Evolutionary conservation across 1,140 invertebrate species (phyloP).

Genomic region (Megalopta genalis): DNA sequence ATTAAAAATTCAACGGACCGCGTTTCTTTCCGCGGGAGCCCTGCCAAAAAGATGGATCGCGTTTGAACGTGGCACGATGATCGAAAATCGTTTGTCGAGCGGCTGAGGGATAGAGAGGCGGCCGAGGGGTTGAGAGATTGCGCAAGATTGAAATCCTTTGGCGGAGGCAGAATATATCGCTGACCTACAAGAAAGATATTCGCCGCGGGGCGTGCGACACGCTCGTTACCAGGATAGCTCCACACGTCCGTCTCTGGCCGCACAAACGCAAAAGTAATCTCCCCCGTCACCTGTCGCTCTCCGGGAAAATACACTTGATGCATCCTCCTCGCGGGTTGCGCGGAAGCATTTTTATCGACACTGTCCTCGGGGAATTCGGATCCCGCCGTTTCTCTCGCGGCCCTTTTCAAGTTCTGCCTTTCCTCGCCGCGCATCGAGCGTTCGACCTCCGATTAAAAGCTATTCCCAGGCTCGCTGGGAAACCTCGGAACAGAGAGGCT

Average conservation of each 20-base stretch:
- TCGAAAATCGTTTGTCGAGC: conserved; percentile 47
- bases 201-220: conserved; percentile 11
- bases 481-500: not conserved
- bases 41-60: not conserved
- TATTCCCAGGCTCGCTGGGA: conserved; percentile 23
- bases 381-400: conserved; percentile 12
- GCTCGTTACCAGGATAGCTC: conserved; percentile 1
- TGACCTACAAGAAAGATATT: conserved; percentile 46
- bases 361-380: conserved; percentile 35
- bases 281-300: conserved; percentile 59
- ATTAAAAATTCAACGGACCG: not conserved
- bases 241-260: conserved; percentile 13
- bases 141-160: conserved; percentile 47
- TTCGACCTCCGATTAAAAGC: conserved; percentile 62
- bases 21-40: not conserved
- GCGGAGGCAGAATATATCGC: conserved; percentile 30
- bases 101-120: not conserved
- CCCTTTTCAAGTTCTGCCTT: not conserved
- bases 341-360: conserved; percentile 55
- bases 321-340: conserved; percentile 53
- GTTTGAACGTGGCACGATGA: conserved; percentile 14
- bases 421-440: conserved; percentile 30
- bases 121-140: conserved; percentile 10
- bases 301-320: conserved; percentile 59
- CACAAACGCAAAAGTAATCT: conserved; percentile 62